Evolutionary conservation across 2,113 vertebrate species (phyloP), one percentile per base, ranked within the genome.

Genomic region (Uropsilus gracilis): DNA sequence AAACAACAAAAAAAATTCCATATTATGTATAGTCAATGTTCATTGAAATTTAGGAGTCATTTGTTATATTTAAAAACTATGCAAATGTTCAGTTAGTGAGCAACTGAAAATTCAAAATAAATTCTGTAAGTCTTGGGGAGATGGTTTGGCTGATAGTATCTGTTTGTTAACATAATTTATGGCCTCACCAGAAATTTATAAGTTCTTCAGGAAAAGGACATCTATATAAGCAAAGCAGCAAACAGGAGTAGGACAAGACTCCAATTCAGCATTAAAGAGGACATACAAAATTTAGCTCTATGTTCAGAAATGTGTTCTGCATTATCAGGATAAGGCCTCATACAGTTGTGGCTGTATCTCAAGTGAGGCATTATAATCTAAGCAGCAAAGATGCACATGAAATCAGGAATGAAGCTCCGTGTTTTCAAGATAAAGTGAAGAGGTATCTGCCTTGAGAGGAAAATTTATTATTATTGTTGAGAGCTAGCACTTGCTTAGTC

Each of bases 21-120:
- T 30, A 88, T 78, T 69, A 17, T 0, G 10, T 50, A 8, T 68
- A 90, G 30, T 85, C 28, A 85, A 77, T 66, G n/a, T 6, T 2
- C 4, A 6, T 61, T 78, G 86, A 24, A 90, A 90, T 66, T 28
- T 34, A 4, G 71, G 53, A 88, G 12, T 78, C 85, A 71, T 6
- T 26, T 93, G 30, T 89, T 91, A 75, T 83, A 83, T 46, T 83
- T 46, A 76, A 89, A 55, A 20, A 55, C 37, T 57, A 55, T 71
- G 71, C 61, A 88, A 87, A 84, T 68, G 3, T 53, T 73, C 22
- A 37, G 73, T 59, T 9, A 72, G n/a, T n/a, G 39, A 90, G 37
- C 72, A 68, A 28, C 5, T 73, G 34, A 92, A 90, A 75, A 28
- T 16, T 66, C 76, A 1, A 77, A 90, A 71, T 66, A 30, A 12